A percentile compares a stretch with the other conserved stretches of the same genome.
Evolutionary conservation across 2,888 invertebrate species (phyloP).

Genomic region (Auanema freiburgensis): DNA sequence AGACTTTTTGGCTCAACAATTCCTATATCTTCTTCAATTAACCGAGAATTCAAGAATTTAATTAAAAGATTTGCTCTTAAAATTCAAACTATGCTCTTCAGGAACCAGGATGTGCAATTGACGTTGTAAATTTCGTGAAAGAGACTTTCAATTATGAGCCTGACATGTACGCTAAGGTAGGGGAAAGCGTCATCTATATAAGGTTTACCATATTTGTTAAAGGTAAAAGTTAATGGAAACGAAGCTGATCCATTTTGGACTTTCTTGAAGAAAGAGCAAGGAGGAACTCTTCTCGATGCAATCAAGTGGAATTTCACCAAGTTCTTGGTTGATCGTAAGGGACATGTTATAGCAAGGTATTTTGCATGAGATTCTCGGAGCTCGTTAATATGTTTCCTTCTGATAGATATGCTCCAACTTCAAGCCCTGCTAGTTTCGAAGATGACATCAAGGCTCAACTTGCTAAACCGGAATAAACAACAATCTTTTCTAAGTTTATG

Average conservation of each 20-base stretch:
- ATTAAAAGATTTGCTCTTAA: too few relatives aligned
- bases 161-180: conserved; percentile 72
- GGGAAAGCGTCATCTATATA: conserved; percentile 55
- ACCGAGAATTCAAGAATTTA: conserved; percentile 2
- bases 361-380: too few relatives aligned
- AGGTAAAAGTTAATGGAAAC: conserved; percentile 70
- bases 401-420: conserved; percentile 51
- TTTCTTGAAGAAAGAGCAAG: conserved; percentile 72
- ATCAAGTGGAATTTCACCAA: conserved; percentile 91
- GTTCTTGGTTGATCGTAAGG: conserved; percentile 74
- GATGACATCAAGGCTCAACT: conserved; percentile 49
- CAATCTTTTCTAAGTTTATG: neutral
- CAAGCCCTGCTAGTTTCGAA: conserved; percentile 47
- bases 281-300: conserved; percentile 60
- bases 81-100: conserved; percentile 50
- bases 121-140: conserved; percentile 72
- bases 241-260: conserved; percentile 70
- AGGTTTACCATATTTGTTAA: conserved; percentile 4
- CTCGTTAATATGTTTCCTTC: neutral
- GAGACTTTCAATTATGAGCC: conserved; percentile 59
- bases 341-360: conserved; percentile 51
- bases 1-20: too few relatives aligned
- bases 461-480: conserved; percentile 1
- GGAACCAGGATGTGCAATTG: conserved; percentile 76
- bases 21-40: too few relatives aligned